Evolutionary conservation across 2,113 vertebrate genomes (phyloP).

Genomic region (Pluvianellus socialis): DNA sequence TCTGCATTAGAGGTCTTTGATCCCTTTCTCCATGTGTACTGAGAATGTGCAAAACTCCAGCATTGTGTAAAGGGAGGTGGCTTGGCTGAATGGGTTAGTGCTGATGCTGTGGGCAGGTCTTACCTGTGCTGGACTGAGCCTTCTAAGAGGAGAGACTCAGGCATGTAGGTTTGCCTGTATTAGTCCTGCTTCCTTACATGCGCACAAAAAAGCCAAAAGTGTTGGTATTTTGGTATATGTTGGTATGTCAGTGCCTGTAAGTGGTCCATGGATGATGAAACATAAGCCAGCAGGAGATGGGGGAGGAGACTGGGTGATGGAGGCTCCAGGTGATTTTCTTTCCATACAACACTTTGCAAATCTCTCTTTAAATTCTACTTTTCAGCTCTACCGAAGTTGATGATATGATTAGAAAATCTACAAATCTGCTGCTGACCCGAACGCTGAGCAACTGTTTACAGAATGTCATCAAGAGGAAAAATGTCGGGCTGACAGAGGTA

Average conservation of each 20-base stretch:
- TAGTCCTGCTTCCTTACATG: neutral
- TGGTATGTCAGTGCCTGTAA: accelerated
- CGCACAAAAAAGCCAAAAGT: neutral
- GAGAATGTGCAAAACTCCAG: accelerated
- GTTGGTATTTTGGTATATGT: accelerated
- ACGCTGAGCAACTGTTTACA: constrained; percentile 94
- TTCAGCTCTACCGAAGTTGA: constrained; percentile 93
- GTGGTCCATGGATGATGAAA: accelerated
- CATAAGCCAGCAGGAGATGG: accelerated
- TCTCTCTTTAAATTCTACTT: neutral
- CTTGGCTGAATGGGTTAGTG: neutral
- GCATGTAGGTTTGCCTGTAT: accelerated
- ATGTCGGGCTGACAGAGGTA: constrained; percentile 93
- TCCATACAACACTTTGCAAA: accelerated
- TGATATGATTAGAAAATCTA: constrained; percentile 98
- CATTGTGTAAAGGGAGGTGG: accelerated
- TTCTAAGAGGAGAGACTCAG: neutral
- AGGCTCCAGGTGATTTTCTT: neutral
- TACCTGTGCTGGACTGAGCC: neutral
- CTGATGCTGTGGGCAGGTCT: neutral
- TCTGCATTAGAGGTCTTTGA: accelerated
- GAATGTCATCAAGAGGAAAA: constrained; percentile 94
- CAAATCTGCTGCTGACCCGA: constrained; percentile 91
- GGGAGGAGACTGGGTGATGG: neutral
- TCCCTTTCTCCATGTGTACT: neutral